These are phyloP conservation scores for Bufo gargarizans DNA, from an alignment of 2,113 vertebrate genomes.

Conservation along the genomic window DNA sequence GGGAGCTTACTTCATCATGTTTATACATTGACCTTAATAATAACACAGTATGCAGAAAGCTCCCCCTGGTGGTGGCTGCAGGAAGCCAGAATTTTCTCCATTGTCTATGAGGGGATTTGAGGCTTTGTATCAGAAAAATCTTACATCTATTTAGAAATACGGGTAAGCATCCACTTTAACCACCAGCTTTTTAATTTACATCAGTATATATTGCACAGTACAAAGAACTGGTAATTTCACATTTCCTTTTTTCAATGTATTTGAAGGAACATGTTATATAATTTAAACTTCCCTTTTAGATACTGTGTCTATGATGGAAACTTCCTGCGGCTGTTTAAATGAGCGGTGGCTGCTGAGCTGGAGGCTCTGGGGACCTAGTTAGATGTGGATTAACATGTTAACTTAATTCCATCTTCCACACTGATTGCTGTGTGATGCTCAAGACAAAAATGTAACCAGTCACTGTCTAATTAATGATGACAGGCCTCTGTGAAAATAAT, in stretches of 20 bases:
- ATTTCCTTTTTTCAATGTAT: not conserved
- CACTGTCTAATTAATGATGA: conserved; percentile 37
- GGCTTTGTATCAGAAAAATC: not conserved
- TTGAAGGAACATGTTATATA: not conserved
- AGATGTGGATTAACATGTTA: conserved; percentile 38
- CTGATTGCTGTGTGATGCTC: conserved; percentile 19
- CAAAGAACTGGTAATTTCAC: not conserved
- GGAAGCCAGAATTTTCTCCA: not conserved
- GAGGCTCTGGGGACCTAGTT: conserved; percentile 30
- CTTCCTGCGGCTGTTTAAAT: conserved; percentile 23
- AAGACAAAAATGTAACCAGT: conserved; percentile 40
- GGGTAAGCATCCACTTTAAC: too few species aligned
- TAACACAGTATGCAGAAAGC: not conserved
- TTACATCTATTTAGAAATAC: too few species aligned
- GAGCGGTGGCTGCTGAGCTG: not conserved
- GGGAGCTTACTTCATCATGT: too few species aligned
- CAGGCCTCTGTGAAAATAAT: conserved; percentile 4
- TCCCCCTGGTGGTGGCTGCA: not conserved
- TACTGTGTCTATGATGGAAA: not conserved
- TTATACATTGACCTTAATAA: not conserved
- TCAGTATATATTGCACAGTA: too few species aligned
- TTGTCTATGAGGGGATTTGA: not conserved
- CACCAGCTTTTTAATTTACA: too few species aligned
- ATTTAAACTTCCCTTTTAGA: not conserved
- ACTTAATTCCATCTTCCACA: conserved; percentile 22